Evolutionary conservation across 1,140 invertebrate genomes (phyloP), one percentile per base, ranked within the genome.

Genomic region (Matsumurasca onukii): DNA sequence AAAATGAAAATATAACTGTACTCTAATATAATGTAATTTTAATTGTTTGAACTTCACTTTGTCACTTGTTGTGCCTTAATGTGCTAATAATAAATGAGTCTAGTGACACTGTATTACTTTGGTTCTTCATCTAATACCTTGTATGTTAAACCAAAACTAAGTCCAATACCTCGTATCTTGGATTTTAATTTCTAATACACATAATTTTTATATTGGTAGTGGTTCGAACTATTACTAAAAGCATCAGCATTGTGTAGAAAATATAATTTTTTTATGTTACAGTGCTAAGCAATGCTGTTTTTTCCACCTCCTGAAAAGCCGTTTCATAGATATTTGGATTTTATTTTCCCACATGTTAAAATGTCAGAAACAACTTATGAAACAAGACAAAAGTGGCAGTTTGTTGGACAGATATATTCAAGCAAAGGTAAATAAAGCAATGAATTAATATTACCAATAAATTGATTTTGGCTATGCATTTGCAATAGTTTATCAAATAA

Each of bases 161-260:
- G 15, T 64, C 31, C 3, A 64, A 64, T 64, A 64, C 25, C 62
- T 31, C 13, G 62, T 64, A 64, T 31, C 62, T 64, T 30, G 39
- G 62, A n/a, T 64, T 31, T 39, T 55, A 29, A 31, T 31, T 64
- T 20, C 25, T 64, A n/a, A 30, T 31, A 31, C 39, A 63, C 3
- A 20, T 29, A 24, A 63, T 25, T 9, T 12, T 63, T 55, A n/a
- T 20, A n/a, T 55, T 55, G 24, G 9, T 9, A 22, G 5, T 15
- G 51, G 5, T 55, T 55, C 5, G 24, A n/a, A 13, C 24, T 12
- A n/a, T 9, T 9, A n/a, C 24, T 5, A 5, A 12, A 55, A 9
- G 5, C 20, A 55, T 55, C 20, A 12, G 24, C 15, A n/a, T 55
- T 9, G 24, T 55, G 5, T 5, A 12, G 24, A 55, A 55, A 55